Conservation (phyloP, 2,888 invertebrate species). For the Orthosia incerta region DNA sequence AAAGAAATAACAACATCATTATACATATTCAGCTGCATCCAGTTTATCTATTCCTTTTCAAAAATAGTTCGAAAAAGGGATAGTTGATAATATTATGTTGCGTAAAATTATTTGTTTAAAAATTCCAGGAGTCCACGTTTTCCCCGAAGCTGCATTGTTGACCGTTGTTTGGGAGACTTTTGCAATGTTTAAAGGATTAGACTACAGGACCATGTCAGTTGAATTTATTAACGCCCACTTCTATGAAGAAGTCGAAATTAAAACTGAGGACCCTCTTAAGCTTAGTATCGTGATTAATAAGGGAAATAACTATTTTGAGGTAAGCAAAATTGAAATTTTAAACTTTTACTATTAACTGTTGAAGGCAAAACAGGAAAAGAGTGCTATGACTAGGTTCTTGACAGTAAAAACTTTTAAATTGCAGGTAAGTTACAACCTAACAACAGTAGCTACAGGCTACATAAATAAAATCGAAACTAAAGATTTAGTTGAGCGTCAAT, state of each 20-base stretch:
- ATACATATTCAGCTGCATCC: too few relatives aligned
- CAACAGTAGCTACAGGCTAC: slow-evolving; percentile 32
- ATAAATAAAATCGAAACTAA: background rate
- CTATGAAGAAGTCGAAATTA: slow-evolving; percentile 47
- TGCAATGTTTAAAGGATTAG: slow-evolving; percentile 41
- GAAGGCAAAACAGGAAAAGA: too few relatives aligned
- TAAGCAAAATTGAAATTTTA: background rate
- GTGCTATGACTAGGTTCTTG: too few relatives aligned
- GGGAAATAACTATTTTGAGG: slow-evolving; percentile 45
- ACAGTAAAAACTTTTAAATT: background rate
- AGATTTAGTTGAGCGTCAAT: background rate
- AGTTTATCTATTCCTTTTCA: too few relatives aligned
- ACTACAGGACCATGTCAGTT: slow-evolving; percentile 43
- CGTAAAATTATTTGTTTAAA: too few relatives aligned
- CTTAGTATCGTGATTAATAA: slow-evolving; percentile 78
- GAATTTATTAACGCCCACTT: slow-evolving; percentile 36
- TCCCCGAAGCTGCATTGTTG: slow-evolving; percentile 92
- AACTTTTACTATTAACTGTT: background rate
- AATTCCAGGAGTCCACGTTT: slow-evolving; percentile 89
- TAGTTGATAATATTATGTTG: too few relatives aligned
- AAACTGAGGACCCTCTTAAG: slow-evolving; percentile 91
- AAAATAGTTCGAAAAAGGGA: too few relatives aligned
- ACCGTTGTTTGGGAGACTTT: slow-evolving; percentile 87
- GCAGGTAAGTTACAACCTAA: slow-evolving; percentile 22
- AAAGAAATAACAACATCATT: too few relatives aligned